Base-by-base conservation (phyloP, 1,140 invertebrate species). In the Drosophila punjabiensis region DNA sequence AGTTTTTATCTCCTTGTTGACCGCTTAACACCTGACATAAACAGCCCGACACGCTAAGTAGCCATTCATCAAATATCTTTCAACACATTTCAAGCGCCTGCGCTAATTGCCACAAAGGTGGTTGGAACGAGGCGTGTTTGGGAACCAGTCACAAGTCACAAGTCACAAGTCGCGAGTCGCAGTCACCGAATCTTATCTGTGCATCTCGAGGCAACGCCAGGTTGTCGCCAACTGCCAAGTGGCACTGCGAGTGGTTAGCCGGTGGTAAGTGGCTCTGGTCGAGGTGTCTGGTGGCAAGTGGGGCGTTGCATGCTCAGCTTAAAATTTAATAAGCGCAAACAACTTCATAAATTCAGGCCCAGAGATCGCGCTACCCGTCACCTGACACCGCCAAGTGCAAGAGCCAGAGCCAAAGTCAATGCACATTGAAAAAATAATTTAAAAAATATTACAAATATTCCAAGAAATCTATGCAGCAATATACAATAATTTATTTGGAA, bases 321-420 rank as follows among this genome's bases (percentile, higher is more conserved):
- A 89, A 89, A 89, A 89, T 89, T 89, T 89, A 89, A 89, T 89
- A 89, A 90, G 86, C 79, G 86, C 85, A 67, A 86, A 89, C 85
- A 89, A 90, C 85, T 89, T 89, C 85, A 89, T 89, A 89, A 90
- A 89, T 89, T 89, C 71, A 80, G 53, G 61, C 65, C 55, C 67
- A 59, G 67, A 70, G 56, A 78, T 81, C 83, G 66, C 79, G 63
- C 66, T 48, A 63, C 33, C 48, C 80, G 85, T 63, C 86, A 90
- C 64, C 76, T 76, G 86, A 89, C 78, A 89, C 85, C 79, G 13
- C 35, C 52, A 41, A 70, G 67, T 41, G 47, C 47, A 68, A 69
- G 67, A 55, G 13, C 24, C 33, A 39, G 35, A 39, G 20, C 13
- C 48, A 16, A 32, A 30, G 71, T 9, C 39, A 33, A 2, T 35